Percentiles rank a stretch among this genome's conserved stretches.
Conservation (phyloP, 2,797 vertebrate genomes). For the Labeo calbasu region DNA sequence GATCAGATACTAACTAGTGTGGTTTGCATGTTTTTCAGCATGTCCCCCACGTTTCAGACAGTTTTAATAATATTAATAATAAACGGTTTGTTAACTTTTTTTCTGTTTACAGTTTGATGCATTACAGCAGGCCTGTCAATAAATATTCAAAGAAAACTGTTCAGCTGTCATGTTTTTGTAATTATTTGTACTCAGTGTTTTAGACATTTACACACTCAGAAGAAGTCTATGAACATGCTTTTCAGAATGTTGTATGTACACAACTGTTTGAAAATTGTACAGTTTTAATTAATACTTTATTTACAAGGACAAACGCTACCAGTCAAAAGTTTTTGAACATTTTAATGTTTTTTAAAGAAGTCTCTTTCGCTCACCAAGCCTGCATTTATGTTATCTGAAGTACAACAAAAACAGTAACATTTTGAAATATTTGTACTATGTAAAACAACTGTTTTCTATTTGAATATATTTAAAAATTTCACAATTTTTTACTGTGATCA, state of each 20-base stretch:
- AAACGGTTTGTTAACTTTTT: conserved; percentile 69
- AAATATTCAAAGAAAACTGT: conserved; percentile 47
- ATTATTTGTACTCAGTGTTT: neutral
- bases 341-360: no score
- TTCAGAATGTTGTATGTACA: neutral
- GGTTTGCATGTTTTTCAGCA: conserved; percentile 42
- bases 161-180: neutral
- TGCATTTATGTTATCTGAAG: no score
- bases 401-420: no score
- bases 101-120: conserved; percentile 75
- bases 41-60: conserved; percentile 41
- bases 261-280: neutral
- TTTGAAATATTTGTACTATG: no score
- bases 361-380: no score
- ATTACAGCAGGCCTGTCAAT: conserved; percentile 59
- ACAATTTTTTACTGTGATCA: no score
- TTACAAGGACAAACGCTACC: neutral
- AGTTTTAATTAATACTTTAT: neutral
- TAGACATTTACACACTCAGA: neutral
- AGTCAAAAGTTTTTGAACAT: no score
- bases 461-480: no score
- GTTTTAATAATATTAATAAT: conserved; percentile 62
- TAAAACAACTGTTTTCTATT: no score
- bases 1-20: conserved; percentile 46
- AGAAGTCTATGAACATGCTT: neutral